Evolutionary conservation across 2,888 invertebrate genomes (phyloP), one percentile per base, ranked within the genome.

Genomic region (Tetragonula carbonaria): DNA sequence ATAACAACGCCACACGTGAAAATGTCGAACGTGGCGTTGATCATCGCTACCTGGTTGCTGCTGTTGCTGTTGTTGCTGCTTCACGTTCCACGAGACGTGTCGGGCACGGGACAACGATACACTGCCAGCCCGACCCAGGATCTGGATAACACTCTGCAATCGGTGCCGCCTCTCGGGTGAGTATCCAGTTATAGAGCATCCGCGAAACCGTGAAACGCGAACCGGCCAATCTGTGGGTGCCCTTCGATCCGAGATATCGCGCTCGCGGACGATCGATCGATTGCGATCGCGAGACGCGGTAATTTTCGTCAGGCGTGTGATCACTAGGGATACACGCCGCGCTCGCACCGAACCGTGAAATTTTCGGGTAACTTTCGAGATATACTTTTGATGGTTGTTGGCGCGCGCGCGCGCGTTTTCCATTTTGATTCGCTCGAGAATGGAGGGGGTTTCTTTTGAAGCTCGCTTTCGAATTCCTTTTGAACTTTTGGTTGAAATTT

Each of bases 121-220:
- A 90, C 87, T 51, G 84, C 90, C 72, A 86, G 87, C 63, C 82
- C 91, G 21, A 65, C 84, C 6, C 93, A 89, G 78, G 92, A 92
- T 71, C 80, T 90, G 76, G 91, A 93, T 80, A 91, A 92, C 75
- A 91, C 91, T 73, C 80, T 90, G 80, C 93, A 91, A 86, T 89
- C 91, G 66, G 88, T 86, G 77, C 86, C 91, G 74, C 90, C 90
- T 2, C 79, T 87, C 70, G 93, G 93, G 93, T 93, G 84, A 92
- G 91, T 90, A 89, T 86, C 72, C 21, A 76, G 73, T 75, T 67
- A 74, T 78, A 78, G 68, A 38, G 18, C 65, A 28, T 62, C n/a
- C 70, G n/a, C 18, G 13, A 62, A 38, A 74, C 38, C 66, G 66
- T 45, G 70, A 78, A 84, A 79, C 62, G 70, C 65, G 76, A 76